These are phyloP conservation scores for Epinotia ramella DNA, from an alignment of 2,888 invertebrate species.

Conservation along the genomic window DNA sequence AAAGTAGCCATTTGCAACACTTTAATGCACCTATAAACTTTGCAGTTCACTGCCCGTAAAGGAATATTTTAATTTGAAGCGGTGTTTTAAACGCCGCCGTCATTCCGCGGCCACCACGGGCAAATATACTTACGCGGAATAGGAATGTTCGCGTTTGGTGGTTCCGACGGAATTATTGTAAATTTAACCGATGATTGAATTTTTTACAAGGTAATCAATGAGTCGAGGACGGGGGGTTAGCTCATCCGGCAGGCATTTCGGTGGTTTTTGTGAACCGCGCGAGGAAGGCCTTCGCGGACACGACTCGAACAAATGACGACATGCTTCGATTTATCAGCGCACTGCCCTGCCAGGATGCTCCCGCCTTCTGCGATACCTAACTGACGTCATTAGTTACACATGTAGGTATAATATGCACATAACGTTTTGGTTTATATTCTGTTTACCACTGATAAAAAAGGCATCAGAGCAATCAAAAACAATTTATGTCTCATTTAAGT, in stretches of 20 bases:
- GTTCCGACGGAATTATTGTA: constrained; percentile 69
- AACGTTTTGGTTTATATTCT: not conserved
- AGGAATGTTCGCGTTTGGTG: constrained; percentile 62
- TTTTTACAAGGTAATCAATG: constrained; percentile 82
- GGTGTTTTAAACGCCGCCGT: constrained; percentile 37
- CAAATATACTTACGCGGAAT: constrained; percentile 53
- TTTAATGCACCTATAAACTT: constrained; percentile 40
- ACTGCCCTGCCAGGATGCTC: constrained; percentile 44
- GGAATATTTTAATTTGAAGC: constrained; percentile 41
- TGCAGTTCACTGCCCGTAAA: constrained; percentile 34
- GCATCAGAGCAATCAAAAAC: not conserved
- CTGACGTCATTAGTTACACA: not conserved
- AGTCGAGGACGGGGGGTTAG: constrained; percentile 82
- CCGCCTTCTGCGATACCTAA: constrained; percentile 1
- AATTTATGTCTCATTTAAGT: not conserved
- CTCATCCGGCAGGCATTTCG: constrained; percentile 82
- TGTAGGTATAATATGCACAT: not conserved
- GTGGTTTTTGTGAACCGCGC: constrained; percentile 78
- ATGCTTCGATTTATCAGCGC: constrained; percentile 56
- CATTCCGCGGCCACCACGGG: constrained; percentile 42
- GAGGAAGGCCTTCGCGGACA: constrained; percentile 79
- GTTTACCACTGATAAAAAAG: not conserved
- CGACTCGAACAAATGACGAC: constrained; percentile 80
- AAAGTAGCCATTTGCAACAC: constrained; percentile 45
- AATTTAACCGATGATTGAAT: constrained; percentile 78